A percentile compares a stretch with the other conserved stretches of the same genome.
These are phyloP conservation scores for Luperina testacea DNA, from an alignment of 2,888 invertebrate species.

Conservation along the genomic window DNA sequence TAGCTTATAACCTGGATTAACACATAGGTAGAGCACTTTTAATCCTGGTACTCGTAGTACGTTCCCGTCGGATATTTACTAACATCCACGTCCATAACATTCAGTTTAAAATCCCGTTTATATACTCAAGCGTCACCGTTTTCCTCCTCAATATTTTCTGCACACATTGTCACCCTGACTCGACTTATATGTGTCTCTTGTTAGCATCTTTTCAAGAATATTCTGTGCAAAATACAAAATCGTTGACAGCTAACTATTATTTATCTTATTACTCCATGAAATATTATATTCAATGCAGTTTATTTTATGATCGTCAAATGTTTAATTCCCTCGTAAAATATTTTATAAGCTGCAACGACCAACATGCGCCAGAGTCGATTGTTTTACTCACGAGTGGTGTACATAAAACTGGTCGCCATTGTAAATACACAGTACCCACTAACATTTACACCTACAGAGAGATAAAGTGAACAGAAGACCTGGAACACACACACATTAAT, in stretches of 20 bases:
- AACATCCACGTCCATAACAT: not conserved
- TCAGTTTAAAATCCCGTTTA: not conserved
- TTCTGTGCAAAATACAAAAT: not conserved
- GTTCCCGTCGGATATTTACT: not conserved
- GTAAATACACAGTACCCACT: constrained; percentile 43
- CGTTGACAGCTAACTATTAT: not conserved
- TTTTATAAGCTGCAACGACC: constrained; percentile 20
- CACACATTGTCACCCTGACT: not conserved
- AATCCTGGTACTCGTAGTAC: too few species aligned
- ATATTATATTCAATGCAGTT: constrained; percentile 7
- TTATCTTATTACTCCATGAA: constrained; percentile 5
- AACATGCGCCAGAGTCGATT: constrained; percentile 42
- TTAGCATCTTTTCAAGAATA: not conserved
- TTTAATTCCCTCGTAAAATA: constrained; percentile 37
- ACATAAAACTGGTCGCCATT: constrained; percentile 48
- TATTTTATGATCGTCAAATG: constrained; percentile 7
- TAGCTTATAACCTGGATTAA: not conserved
- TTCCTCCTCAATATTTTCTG: not conserved
- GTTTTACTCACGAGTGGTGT: constrained; percentile 44
- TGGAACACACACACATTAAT: constrained; percentile 58
- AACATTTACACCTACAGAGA: constrained; percentile 55
- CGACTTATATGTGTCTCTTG: not conserved
- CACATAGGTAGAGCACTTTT: not conserved
- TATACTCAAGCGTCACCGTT: not conserved
- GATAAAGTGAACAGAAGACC: constrained; percentile 48